phyloP scores from a whole-genome alignment of 2,797 vertebrate genomes.

The Delichon dasypus region DNA sequence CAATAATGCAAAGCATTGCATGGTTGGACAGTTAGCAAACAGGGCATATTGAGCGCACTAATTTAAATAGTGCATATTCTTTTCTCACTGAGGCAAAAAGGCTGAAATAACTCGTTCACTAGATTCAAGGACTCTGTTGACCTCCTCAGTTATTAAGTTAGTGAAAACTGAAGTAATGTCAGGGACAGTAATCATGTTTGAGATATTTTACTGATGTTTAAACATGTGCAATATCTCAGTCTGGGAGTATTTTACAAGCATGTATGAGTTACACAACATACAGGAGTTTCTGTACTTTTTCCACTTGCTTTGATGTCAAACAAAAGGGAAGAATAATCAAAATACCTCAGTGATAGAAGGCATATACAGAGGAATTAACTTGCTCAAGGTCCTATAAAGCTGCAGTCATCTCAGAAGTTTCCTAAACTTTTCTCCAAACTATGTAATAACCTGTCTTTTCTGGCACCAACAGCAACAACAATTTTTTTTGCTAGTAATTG shows the following conservation, averaged over 20 bases:
- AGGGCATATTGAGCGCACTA: not conserved
- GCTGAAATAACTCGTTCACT: not conserved
- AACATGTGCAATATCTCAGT: not conserved
- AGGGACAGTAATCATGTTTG: not conserved
- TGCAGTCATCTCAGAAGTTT: not conserved
- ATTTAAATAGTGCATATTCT: not conserved
- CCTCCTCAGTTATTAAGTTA: not conserved
- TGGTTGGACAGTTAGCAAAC: slow-evolving; percentile 52
- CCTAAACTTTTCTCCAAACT: not conserved
- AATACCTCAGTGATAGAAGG: not conserved
- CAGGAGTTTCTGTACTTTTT: not conserved
- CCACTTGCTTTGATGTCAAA: not conserved
- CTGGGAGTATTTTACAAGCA: not conserved
- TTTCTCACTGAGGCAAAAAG: not conserved
- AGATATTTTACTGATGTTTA: not conserved
- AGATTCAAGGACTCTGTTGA: not conserved
- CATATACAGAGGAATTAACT: not conserved
- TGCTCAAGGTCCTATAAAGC: not conserved
- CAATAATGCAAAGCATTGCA: slow-evolving; percentile 47
- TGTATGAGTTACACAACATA: not conserved
- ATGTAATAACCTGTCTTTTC: not conserved
- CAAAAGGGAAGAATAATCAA: not conserved
- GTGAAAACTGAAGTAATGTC: not conserved
- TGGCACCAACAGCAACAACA: fast-evolving
- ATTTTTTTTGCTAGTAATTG: not conserved